These are phyloP conservation scores for Hermaeophaga mercurialis DNA, from an alignment of 2,888 invertebrate genomes.

Conservation along the genomic window DNA sequence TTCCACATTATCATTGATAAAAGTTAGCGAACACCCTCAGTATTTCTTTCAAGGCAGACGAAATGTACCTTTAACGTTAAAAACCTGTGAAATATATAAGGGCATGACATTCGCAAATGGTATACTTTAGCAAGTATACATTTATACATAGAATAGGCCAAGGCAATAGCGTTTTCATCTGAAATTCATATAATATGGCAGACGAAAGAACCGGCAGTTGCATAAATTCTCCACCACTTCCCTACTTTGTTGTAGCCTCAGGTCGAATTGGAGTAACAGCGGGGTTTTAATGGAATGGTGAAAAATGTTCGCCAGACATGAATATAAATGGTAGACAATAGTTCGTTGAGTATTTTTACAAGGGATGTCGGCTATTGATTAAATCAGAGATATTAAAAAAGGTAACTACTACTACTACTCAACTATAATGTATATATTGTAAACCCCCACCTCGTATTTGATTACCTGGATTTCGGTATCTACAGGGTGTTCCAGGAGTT, in stretches of 20 bases:
- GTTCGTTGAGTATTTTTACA: conserved; percentile 27
- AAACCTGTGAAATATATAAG: conserved; percentile 30
- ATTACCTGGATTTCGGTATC: no score
- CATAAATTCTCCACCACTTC: conserved; percentile 44
- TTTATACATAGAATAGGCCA: conserved; percentile 40
- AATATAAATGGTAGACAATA: conserved; percentile 38
- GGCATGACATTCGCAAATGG: conserved; percentile 37
- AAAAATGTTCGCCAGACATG: conserved; percentile 35
- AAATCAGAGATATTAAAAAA: no score
- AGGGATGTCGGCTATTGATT: neutral
- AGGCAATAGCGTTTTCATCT: conserved; percentile 31
- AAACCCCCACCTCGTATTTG: no score
- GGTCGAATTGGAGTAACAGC: conserved; percentile 38
- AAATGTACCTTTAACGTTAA: conserved; percentile 24
- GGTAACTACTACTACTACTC: no score
- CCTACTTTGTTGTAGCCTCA: conserved; percentile 42
- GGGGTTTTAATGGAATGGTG: conserved; percentile 37
- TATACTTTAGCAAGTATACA: conserved; percentile 40
- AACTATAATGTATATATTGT: no score
- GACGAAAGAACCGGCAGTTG: conserved; percentile 42
- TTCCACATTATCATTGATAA: conserved; percentile 4
- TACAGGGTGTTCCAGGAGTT: no score
- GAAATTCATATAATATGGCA: conserved; percentile 43
- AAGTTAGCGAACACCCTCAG: conserved; percentile 1
- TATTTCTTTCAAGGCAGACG: conserved; percentile 18